Evolutionary conservation across 1,140 invertebrate genomes (phyloP).

Genomic region (Heliconius himera): DNA sequence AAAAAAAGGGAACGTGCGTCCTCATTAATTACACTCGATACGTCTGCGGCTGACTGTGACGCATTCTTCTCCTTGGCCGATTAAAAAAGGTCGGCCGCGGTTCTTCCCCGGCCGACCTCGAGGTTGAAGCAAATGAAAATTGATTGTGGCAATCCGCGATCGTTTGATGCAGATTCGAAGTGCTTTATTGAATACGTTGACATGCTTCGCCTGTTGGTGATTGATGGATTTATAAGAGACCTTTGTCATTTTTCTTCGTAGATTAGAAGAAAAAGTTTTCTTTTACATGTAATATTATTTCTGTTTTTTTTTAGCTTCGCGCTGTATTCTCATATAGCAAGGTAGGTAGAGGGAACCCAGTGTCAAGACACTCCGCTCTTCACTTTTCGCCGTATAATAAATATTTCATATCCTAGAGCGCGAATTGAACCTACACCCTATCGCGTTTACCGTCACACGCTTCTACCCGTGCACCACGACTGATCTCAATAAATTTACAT

Average conservation of each 20-base stretch:
- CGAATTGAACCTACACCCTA: too few species aligned
- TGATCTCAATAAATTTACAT: neutral
- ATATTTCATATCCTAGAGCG: too few species aligned
- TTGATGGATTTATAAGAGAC: conserved; percentile 52
- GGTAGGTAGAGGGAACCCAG: too few species aligned
- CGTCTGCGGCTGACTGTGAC: conserved; percentile 72
- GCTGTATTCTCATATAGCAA: too few species aligned
- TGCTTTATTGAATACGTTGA: conserved; percentile 61
- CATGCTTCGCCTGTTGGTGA: conserved; percentile 54
- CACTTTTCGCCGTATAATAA: too few species aligned
- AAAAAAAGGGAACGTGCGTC: conserved; percentile 47
- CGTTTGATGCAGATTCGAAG: conserved; percentile 69
- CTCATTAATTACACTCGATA: conserved; percentile 78
- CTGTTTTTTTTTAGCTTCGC: too few species aligned
- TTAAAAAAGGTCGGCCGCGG: conserved; percentile 69
- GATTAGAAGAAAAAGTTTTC: conserved; percentile 13
- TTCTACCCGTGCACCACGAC: too few species aligned
- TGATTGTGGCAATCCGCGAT: conserved; percentile 70
- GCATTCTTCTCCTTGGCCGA: conserved; percentile 64
- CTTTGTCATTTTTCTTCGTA: conserved; percentile 33
- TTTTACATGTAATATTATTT: neutral
- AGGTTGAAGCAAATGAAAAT: conserved; percentile 66
- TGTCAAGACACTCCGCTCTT: too few species aligned
- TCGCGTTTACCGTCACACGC: too few species aligned
- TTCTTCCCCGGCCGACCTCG: conserved; percentile 45